Evolutionary conservation across 1,140 invertebrate genomes (phyloP).

Genomic region (Telenomus remus): DNA sequence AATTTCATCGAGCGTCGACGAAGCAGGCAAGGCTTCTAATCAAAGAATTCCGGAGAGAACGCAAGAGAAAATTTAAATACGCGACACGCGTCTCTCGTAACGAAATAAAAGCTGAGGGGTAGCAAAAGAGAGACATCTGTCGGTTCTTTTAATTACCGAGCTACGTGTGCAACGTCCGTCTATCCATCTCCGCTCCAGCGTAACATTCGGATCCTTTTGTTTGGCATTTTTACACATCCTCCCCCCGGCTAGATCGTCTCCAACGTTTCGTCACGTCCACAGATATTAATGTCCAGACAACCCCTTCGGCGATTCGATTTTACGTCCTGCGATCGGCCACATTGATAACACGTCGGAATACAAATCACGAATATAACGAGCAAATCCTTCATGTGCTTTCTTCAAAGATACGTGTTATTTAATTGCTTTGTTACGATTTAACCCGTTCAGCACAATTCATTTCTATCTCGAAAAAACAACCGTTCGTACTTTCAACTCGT

Average conservation of each 20-base stretch:
- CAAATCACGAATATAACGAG: constrained; percentile 43
- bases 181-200: constrained; percentile 45
- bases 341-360: constrained; percentile 48
- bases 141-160: constrained; percentile 75
- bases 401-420: constrained; percentile 47
- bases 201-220: constrained; percentile 64
- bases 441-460: constrained; percentile 26
- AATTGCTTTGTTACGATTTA: constrained; percentile 34
- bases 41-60: constrained; percentile 70
- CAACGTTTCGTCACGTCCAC: constrained; percentile 62
- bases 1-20: constrained; percentile 51
- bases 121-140: constrained; percentile 70
- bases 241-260: constrained; percentile 60
- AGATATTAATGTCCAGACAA: constrained; percentile 57
- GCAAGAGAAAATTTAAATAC: constrained; percentile 72
- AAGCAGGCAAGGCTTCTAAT: constrained; percentile 66
- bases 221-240: constrained; percentile 63
- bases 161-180: constrained; percentile 68
- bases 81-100: constrained; percentile 65
- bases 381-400: constrained; percentile 31
- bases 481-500: too few relatives aligned
- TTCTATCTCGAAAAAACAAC: not conserved
- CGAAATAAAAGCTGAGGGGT: constrained; percentile 72
- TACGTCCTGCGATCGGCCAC: constrained; percentile 48
- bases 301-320: constrained; percentile 59